Evolutionary conservation across 1,140 invertebrate genomes (phyloP).

Genomic region (Zaprionus tsacasi): DNA sequence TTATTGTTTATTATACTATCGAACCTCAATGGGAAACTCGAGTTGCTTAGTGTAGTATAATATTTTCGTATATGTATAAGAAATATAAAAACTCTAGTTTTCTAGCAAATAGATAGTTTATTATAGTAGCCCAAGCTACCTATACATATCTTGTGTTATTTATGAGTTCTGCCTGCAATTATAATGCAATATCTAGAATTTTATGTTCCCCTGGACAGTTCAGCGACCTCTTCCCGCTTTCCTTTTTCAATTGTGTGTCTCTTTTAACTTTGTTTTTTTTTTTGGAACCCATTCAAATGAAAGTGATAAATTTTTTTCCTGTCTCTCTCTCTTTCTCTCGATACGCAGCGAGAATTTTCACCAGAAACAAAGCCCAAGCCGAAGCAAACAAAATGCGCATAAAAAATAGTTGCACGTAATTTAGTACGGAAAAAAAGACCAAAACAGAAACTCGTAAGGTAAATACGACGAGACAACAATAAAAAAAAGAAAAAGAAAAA

Average conservation of each 20-base stretch:
- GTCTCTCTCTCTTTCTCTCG: constrained; percentile 24
- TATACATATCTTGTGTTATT: not conserved
- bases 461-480: constrained; percentile 35
- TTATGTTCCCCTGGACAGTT: not conserved
- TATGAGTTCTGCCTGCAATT: not conserved
- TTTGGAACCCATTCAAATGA: constrained; percentile 72
- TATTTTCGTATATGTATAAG: too few species aligned
- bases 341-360: constrained; percentile 72
- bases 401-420: constrained; percentile 81
- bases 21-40: too few species aligned
- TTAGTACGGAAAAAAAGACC: constrained; percentile 52
- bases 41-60: too few species aligned
- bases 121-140: too few species aligned
- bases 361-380: constrained; percentile 33
- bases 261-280: constrained; percentile 27
- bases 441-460: constrained; percentile 45
- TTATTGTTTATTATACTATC: too few species aligned
- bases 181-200: not conserved
- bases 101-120: too few species aligned
- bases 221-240: not conserved
- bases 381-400: constrained; percentile 52
- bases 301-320: constrained; percentile 68
- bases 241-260: not conserved
- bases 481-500: constrained; percentile 53
- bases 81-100: too few species aligned